phyloP scores from a whole-genome alignment of 1,140 invertebrate genomes.

The Drosophila neocordata region DNA sequence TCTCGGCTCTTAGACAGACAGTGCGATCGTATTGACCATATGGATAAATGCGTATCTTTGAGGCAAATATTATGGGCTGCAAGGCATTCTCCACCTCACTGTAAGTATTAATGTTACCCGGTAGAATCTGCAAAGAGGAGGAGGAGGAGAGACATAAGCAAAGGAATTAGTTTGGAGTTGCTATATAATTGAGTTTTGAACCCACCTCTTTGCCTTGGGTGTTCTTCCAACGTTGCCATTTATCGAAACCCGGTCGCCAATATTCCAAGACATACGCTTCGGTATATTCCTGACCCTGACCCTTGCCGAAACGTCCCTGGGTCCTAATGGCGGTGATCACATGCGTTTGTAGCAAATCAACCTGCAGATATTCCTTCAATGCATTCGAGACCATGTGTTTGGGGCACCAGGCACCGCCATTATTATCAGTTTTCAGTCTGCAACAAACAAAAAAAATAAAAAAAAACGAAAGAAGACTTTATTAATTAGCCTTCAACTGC shows the following conservation, averaged over 20 bases:
- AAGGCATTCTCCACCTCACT: slow-evolving; percentile 90
- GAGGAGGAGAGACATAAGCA: neutral
- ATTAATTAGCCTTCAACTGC: slow-evolving; percentile 58
- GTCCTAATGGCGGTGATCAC: slow-evolving; percentile 93
- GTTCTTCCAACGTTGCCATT: slow-evolving; percentile 92
- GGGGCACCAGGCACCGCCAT: slow-evolving; percentile 98
- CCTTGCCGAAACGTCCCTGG: slow-evolving; percentile 96
- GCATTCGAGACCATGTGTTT: slow-evolving; percentile 93
- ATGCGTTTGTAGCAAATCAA: slow-evolving; percentile 90
- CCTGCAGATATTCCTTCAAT: slow-evolving; percentile 94
- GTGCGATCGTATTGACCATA: slow-evolving; percentile 94
- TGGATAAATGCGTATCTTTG: slow-evolving; percentile 93
- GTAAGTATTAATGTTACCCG: slow-evolving; percentile 94
- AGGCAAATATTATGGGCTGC: slow-evolving; percentile 93
- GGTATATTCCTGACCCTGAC: slow-evolving; percentile 95
- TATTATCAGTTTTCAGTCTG: slow-evolving; percentile 94
- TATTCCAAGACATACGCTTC: slow-evolving; percentile 96
- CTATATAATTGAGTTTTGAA: neutral
- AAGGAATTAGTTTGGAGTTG: neutral
- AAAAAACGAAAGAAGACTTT: slow-evolving; percentile 58
- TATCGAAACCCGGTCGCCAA: slow-evolving; percentile 90
- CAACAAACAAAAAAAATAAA: slow-evolving; percentile 70
- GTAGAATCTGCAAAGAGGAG: slow-evolving; percentile 89
- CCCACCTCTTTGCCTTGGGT: slow-evolving; percentile 90
- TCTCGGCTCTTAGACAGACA: slow-evolving; percentile 95